phyloP scores from a whole-genome alignment of 2,797 vertebrate genomes.

The Artibeus lituratus region DNA sequence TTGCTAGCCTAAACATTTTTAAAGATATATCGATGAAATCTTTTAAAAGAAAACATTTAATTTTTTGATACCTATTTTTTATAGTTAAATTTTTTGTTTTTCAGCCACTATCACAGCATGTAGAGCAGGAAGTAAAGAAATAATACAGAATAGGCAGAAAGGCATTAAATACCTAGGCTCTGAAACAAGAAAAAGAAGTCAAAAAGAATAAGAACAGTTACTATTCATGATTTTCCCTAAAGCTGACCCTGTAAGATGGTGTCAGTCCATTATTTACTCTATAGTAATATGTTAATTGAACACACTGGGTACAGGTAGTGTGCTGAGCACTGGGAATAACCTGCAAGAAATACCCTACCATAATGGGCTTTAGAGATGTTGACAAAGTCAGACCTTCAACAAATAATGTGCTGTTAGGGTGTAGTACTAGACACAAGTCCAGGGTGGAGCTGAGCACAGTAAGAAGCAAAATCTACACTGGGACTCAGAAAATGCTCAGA shows the following conservation, averaged over 20 bases:
- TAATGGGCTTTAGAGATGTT: neutral
- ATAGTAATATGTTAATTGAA: neutral
- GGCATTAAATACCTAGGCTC: neutral
- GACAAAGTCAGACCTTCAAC: neutral
- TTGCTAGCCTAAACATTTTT: constrained; percentile 54
- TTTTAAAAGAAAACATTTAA: neutral
- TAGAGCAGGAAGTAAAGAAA: neutral
- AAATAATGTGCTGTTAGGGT: neutral
- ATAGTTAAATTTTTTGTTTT: neutral
- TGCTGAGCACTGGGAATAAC: neutral
- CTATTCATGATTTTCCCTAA: neutral
- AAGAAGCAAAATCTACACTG: neutral
- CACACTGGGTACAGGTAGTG: neutral
- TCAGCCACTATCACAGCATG: neutral
- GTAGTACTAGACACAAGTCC: neutral
- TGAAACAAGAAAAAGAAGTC: neutral
- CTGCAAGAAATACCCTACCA: neutral
- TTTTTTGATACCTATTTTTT: neutral
- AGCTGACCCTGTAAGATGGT: neutral
- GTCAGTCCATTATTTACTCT: neutral
- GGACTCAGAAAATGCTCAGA: neutral
- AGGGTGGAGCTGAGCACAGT: too few species aligned
- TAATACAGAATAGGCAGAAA: neutral
- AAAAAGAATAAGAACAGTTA: neutral
- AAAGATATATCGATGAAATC: neutral